Conservation (phyloP, 2,797 vertebrate species). For the Adrianichthys oophorus region DNA sequence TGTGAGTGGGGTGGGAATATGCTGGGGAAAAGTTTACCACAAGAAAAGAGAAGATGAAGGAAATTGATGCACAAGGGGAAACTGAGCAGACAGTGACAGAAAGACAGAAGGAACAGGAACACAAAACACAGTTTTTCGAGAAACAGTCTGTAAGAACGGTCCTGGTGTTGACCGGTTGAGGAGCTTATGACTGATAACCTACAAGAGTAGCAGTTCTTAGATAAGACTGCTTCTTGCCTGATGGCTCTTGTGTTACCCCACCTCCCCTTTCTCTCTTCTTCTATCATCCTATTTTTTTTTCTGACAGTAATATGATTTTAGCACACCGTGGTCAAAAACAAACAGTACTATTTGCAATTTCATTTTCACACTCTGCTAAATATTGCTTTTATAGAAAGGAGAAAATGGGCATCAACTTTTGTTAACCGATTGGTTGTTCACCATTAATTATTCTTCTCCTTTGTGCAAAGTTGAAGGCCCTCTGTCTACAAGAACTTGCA, state of each 20-base stretch:
- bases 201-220: slow-evolving; percentile 58
- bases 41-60: slow-evolving; percentile 21
- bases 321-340: too few species aligned
- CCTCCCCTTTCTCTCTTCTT: too few species aligned
- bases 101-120: slow-evolving; percentile 12
- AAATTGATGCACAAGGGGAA: slow-evolving; percentile 24
- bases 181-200: slow-evolving; percentile 67
- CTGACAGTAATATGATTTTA: too few species aligned
- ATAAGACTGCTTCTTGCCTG: slow-evolving; percentile 68
- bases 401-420: too few species aligned
- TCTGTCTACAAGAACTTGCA: too few species aligned
- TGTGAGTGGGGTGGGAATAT: slow-evolving; percentile 65
- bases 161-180: slow-evolving; percentile 67
- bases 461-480: too few species aligned
- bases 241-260: slow-evolving; percentile 61
- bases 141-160: slow-evolving; percentile 67
- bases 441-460: too few species aligned
- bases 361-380: too few species aligned
- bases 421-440: too few species aligned
- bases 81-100: slow-evolving; percentile 25
- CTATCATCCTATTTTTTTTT: too few species aligned
- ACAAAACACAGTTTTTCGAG: slow-evolving; percentile 39
- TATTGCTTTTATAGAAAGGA: too few species aligned
- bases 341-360: too few species aligned
- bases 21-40: slow-evolving; percentile 61